Percentiles rank a stretch among this genome's conserved stretches.
phyloP scores from a whole-genome alignment of 2,797 vertebrate species.

The Halcyon badia region DNA sequence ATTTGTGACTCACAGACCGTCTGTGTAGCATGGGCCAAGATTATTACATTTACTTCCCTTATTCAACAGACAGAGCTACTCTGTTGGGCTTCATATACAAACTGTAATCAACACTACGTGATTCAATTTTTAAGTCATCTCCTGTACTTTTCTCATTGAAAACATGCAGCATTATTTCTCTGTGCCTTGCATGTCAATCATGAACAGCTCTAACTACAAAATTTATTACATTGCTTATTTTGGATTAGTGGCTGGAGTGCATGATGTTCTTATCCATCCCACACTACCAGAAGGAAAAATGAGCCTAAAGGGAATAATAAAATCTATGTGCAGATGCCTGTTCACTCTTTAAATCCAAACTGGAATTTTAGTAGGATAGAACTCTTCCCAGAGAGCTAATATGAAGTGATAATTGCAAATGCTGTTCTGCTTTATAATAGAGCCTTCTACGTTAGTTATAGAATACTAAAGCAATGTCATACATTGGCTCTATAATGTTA shows the following conservation, averaged over 20 bases:
- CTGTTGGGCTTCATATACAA: conserved; percentile 50
- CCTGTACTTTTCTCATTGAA: not conserved
- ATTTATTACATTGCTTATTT: conserved; percentile 58
- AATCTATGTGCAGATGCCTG: conserved; percentile 28
- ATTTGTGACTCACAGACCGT: conserved; percentile 62
- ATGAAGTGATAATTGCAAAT: conserved; percentile 39
- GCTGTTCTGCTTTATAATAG: not conserved
- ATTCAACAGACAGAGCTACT: conserved; percentile 38
- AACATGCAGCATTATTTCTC: conserved; percentile 21
- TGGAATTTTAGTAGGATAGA: conserved; percentile 46
- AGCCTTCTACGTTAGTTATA: conserved; percentile 32
- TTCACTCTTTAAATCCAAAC: conserved; percentile 54
- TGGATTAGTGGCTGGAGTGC: conserved; percentile 29
- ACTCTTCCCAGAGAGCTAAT: conserved; percentile 39
- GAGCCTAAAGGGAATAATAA: conserved; percentile 24
- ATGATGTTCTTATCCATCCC: not conserved
- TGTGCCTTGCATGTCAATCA: conserved; percentile 41
- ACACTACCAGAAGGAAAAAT: conserved; percentile 19
- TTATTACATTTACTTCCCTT: conserved; percentile 51
- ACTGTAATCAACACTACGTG: conserved; percentile 56
- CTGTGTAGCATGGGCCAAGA: conserved; percentile 48
- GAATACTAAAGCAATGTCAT: conserved; percentile 1
- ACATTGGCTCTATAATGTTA: not conserved
- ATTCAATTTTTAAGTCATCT: conserved; percentile 41
- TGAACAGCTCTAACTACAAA: conserved; percentile 8